Base-by-base conservation (phyloP, 2,113 vertebrate genomes). In the Cranoglanis bouderius region DNA sequence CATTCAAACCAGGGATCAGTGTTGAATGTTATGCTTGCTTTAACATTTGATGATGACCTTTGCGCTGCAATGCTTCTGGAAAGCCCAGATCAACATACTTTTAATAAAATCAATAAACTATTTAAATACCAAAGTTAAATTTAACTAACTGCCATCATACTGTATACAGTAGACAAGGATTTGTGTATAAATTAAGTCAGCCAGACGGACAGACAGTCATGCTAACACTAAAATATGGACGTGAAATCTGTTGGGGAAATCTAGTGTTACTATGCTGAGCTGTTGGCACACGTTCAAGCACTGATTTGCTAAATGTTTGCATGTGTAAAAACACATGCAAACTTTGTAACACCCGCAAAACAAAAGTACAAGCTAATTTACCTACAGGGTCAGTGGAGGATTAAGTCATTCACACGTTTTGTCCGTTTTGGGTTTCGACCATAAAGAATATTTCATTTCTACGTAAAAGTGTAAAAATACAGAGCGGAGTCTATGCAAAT, bases 271-370 rank as follows among this genome's bases (percentile, higher is more conserved):
- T 40, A 83, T 5, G 81, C 35, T 2, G 81, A 83, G 35, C 35
- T 29, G 55, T 57, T 83, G 81, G 81, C 81, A 61, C 35, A 43
- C 55, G 16, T 24, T 57, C 81, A 83, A 83, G 55, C 81, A 8
- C 35, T 38, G 81, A 83, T 83, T 83, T 83, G 81, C 21, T 61
- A 61, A 83, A 61, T 16, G 21, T 83, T 83, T 83, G 81, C 81
- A 83, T 83, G 81, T 83, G 81, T 83, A 83, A 59, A 82, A 83
- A 83, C 81, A 61, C 81, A 83, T 83, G 81, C 81, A 83, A 83
- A 83, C 35, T 26, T 83, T 83, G 81, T 43, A 83, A 83, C 81
- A 83, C 81, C 81, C 81, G 12, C 81, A 61, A 83, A 83, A 83
- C 55, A 83, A 83, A 83, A 83, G 81, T 61, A 83, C 81, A 83